Base-by-base conservation (phyloP, 2,113 vertebrate genomes). In the Loxodonta africana region DNA sequence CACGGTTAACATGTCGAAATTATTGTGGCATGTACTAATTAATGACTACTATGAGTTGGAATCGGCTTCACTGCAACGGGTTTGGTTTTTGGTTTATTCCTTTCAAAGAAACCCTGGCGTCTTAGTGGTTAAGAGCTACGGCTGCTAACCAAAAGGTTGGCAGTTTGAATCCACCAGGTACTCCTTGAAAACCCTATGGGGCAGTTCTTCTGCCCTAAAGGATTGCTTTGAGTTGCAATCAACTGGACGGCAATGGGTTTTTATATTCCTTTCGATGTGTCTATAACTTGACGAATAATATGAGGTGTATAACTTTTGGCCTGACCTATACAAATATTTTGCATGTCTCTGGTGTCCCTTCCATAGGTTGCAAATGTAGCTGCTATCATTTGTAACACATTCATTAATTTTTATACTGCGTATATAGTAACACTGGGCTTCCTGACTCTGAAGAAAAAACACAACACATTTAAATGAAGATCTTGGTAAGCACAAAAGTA, bases 391-490 rank as follows among this genome's bases (percentile, higher is more conserved):
- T 76, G 41, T n/a, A 73, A 74, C 15, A 21, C 33, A 60, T 37
- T 77, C 76, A 95, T 1, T 63, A 73, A 8, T 21, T 77, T 44
- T 94, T 94, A 93, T 88, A 15, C 63, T n/a, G 67, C 33, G 83
- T 26, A 33, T 60, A 73, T 8, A 88, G 48, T 78, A 91, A 28
- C 44, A 92, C 0, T n/a, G 60, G 81, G 95, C 9, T 93, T 97
- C 96, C 92, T 95, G 41, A 88, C 65, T 95, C 86, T 62, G 46
- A 97, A 84, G 67, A 91, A 97, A 98, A 92, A 53, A 57, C 26
- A 69, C 63, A 90, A 44, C 95, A 83, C 93, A 92, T 21, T 82
- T 21, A 95, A 97, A 97, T 88, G 46, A 98, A 91, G 65, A 96
- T 97, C 44, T 90, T 46, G 93, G 94, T 92, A 91, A 96, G 74